Evolutionary conservation across 2,888 invertebrate species (phyloP), one percentile per base, ranked within the genome.

Genomic region (Pherbina coryleti): DNA sequence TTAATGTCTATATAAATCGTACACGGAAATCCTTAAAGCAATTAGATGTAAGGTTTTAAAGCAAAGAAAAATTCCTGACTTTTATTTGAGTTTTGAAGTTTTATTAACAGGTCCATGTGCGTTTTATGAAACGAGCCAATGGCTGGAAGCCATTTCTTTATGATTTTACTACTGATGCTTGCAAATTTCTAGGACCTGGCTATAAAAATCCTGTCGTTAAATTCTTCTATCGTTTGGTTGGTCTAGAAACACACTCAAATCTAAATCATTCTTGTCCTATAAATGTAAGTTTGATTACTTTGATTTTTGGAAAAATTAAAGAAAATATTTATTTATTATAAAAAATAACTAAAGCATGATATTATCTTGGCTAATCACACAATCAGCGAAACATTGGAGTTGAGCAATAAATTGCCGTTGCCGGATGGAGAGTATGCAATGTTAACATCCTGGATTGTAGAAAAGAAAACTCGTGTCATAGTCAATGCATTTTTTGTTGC

Each of bases 101-200:
- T 37, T 8, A 7, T 7, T 8, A 37, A 37, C 17, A 66, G 66
- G 34, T 66, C 5, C 11, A 34, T 17, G 5, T 66, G 2, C 31
- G 19, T 5, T 66, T 66, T 17, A 34, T 8, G 9, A 66, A 66
- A 19, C 66, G 66, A 4, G 66, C 66, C 19, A 66, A 17, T 37
- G 66, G 66, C 37, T 66, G 66, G 66, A 34, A 34, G 19, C 66
- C 66, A 5, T 66, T 66, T 37, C 34, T 66, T 7, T 66, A 66
- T 37, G 25, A 34, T n/a, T 19, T 66, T 19, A 34, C n/a, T 5
- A 25, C 37, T 8, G 34, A 66, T 34, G 66, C 34, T 5, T 66
- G 66, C 9, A 14, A 34, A 2, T 66, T 66, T 19, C 34, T 66
- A 19, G 3, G 14, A 14, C 2, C 66, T 19, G 34, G 34, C 2